phyloP scores from a whole-genome alignment of 2,888 invertebrate genomes.

The Panorpa germanica region DNA sequence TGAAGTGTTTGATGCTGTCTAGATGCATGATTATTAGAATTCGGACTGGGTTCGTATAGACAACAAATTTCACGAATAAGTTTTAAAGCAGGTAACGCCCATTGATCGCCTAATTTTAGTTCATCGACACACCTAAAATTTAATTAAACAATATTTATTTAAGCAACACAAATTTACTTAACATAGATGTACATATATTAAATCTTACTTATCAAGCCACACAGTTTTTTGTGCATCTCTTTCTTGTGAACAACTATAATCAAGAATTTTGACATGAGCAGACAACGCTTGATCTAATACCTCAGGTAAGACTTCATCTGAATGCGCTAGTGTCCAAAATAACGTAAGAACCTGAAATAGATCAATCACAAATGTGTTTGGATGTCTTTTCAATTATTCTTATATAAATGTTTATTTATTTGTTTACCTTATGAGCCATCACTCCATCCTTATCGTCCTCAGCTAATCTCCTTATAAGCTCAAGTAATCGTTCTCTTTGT shows the following conservation, averaged over 20 bases:
- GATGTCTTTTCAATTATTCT: no score
- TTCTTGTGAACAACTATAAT: slow-evolving; percentile 95
- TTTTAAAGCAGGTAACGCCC: slow-evolving; percentile 89
- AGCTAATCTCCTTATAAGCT: slow-evolving; percentile 83
- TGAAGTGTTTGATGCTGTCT: slow-evolving; percentile 28
- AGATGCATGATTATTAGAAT: slow-evolving; percentile 17
- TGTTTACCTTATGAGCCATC: slow-evolving; percentile 85
- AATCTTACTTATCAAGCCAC: slow-evolving; percentile 77
- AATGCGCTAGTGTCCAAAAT: slow-evolving; percentile 94
- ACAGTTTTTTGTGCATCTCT: slow-evolving; percentile 88
- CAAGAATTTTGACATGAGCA: slow-evolving; percentile 91
- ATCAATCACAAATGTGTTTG: no score
- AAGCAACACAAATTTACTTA: no score
- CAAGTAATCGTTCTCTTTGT: slow-evolving; percentile 86
- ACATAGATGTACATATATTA: no score
- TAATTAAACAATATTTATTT: no score
- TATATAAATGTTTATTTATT: no score
- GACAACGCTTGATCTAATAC: slow-evolving; percentile 92
- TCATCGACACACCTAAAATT: slow-evolving; percentile 67
- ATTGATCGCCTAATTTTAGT: slow-evolving; percentile 66
- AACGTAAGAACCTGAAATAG: slow-evolving; percentile 55
- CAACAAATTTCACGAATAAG: slow-evolving; percentile 92
- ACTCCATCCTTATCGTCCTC: slow-evolving; percentile 98
- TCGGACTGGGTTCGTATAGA: slow-evolving; percentile 58
- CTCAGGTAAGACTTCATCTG: slow-evolving; percentile 89